Evolutionary conservation across 2,113 vertebrate species (phyloP).

Genomic region (Pagrus major): DNA sequence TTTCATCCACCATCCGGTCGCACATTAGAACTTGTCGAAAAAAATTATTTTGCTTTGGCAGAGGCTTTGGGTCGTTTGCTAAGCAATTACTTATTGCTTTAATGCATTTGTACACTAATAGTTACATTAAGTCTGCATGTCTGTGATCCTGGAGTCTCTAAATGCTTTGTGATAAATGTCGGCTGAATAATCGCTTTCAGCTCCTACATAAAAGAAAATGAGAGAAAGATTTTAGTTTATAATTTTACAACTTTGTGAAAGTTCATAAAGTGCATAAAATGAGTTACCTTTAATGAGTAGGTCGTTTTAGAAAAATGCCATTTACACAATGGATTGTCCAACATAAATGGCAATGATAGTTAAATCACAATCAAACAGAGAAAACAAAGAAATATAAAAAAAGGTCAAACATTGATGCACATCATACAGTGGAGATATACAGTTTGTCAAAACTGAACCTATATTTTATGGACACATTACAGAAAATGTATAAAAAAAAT

Average conservation of each 20-base stretch:
- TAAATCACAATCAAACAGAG: not conserved
- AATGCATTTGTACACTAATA: conserved; percentile 1
- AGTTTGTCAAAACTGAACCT: too few relatives aligned
- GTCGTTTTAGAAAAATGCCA: not conserved
- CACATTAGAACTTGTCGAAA: not conserved
- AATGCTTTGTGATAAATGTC: not conserved
- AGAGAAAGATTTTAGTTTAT: not conserved
- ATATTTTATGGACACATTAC: too few relatives aligned
- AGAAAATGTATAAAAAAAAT: too few relatives aligned
- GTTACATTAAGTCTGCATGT: not conserved
- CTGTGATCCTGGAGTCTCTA: conserved; percentile 21
- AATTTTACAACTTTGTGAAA: not conserved
- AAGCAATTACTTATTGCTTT: conserved; percentile 34
- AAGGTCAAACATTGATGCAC: too few relatives aligned
- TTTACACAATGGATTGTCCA: not conserved
- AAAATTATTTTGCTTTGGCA: not conserved
- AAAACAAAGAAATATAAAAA: too few relatives aligned
- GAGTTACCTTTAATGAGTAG: not conserved
- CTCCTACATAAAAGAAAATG: not conserved
- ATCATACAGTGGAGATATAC: too few relatives aligned
- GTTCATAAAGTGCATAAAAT: not conserved
- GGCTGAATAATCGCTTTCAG: not conserved
- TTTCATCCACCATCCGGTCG: conserved; percentile 8
- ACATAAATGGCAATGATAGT: not conserved
- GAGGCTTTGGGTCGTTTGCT: conserved; percentile 31